Conservation (phyloP, 2,888 invertebrate genomes). For the Sialis lutaria region DNA sequence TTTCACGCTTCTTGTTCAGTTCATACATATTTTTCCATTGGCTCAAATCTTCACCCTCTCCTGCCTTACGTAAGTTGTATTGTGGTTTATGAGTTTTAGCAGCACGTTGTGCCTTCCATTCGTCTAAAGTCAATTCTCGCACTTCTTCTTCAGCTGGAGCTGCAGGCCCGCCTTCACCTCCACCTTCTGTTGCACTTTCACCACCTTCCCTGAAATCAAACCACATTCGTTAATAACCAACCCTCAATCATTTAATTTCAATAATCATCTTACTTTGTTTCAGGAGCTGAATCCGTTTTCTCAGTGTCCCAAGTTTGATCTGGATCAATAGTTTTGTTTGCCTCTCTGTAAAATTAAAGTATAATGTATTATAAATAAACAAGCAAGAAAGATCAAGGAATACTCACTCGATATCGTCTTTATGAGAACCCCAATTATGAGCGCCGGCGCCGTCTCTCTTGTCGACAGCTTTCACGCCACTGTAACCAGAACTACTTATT, state of each 20-base stretch:
- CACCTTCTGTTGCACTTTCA: slow-evolving; percentile 14
- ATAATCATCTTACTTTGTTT: slow-evolving; percentile 16
- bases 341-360: slow-evolving; percentile 17
- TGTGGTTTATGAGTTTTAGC: slow-evolving; percentile 65
- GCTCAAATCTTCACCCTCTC: slow-evolving; percentile 78
- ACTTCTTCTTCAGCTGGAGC: slow-evolving; percentile 52
- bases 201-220: too few species aligned
- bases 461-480: slow-evolving; percentile 81
- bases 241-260: not conserved
- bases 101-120: slow-evolving; percentile 80
- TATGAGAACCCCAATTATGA: slow-evolving; percentile 90
- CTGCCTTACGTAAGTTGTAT: slow-evolving; percentile 83
- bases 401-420: slow-evolving; percentile 60
- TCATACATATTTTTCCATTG: slow-evolving; percentile 88
- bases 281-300: slow-evolving; percentile 19
- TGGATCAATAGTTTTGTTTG: slow-evolving; percentile 19
- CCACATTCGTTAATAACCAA: too few species aligned
- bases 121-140: slow-evolving; percentile 80
- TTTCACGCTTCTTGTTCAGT: slow-evolving; percentile 57
- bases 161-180: slow-evolving; percentile 11
- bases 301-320: slow-evolving; percentile 32
- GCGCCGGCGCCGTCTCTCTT: slow-evolving; percentile 90
- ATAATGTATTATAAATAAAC: not conserved
- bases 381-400: not conserved
- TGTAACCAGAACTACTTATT: slow-evolving; percentile 34